phyloP scores from a whole-genome alignment of 2,113 vertebrate species.

The Amia ocellicauda region DNA sequence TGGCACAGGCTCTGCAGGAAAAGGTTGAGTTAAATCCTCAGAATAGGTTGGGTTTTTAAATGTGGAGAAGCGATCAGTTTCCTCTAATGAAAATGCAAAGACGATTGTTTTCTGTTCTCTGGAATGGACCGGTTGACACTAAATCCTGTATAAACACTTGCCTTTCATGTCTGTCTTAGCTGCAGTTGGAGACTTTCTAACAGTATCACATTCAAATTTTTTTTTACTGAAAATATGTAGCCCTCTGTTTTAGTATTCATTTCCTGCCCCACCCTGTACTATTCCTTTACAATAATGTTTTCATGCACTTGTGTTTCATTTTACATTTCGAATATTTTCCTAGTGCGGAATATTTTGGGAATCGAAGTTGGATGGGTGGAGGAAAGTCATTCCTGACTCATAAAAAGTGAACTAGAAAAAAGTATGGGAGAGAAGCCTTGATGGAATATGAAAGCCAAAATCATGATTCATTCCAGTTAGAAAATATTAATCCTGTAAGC shows the following conservation, averaged over 20 bases:
- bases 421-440: no score
- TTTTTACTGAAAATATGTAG: conserved; percentile 53
- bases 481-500: no score
- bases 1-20: not conserved
- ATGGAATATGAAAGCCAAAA: no score
- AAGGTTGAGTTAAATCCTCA: conserved; percentile 3
- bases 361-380: conserved; percentile 25
- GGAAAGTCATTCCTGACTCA: not conserved
- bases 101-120: conserved; percentile 26
- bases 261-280: conserved; percentile 40
- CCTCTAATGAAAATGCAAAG: not conserved
- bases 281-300: conserved; percentile 57
- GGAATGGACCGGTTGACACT: conserved; percentile 16
- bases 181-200: conserved; percentile 55
- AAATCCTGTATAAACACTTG: conserved; percentile 1
- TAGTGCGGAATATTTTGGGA: conserved; percentile 36
- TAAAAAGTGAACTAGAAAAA: no score
- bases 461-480: no score
- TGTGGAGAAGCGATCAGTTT: not conserved
- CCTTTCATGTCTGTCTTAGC: conserved; percentile 4
- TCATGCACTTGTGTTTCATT: conserved; percentile 49
- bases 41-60: not conserved
- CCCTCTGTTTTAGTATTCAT: conserved; percentile 40
- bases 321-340: conserved; percentile 41
- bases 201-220: conserved; percentile 51